A percentile compares a stretch with the other conserved stretches of the same genome.
Evolutionary conservation across 2,888 invertebrate species (phyloP).

Genomic region (Uloborus plumipes): DNA sequence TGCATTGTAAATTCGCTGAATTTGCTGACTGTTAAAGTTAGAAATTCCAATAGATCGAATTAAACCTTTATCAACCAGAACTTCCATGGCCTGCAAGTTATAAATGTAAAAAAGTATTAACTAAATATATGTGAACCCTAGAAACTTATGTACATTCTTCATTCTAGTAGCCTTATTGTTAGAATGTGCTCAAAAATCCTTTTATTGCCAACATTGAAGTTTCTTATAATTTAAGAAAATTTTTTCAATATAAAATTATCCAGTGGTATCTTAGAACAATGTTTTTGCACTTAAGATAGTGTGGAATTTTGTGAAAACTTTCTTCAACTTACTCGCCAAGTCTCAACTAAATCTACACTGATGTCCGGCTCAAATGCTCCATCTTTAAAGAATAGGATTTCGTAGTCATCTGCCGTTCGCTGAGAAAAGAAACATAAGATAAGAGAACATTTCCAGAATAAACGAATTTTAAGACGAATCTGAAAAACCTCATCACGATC

Average conservation of each 20-base stretch:
- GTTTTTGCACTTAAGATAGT: too few relatives aligned
- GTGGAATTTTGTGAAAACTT: too few relatives aligned
- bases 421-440: conserved; percentile 17
- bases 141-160: too few relatives aligned
- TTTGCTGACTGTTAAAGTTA: conserved; percentile 69
- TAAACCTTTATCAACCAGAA: conserved; percentile 36
- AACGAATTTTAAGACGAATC: too few relatives aligned
- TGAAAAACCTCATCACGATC: too few relatives aligned
- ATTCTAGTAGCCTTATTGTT: too few relatives aligned
- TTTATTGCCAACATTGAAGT: too few relatives aligned
- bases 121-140: neutral
- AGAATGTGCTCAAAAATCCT: too few relatives aligned
- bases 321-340: conserved; percentile 35
- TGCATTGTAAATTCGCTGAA: conserved; percentile 70
- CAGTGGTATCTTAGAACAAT: too few relatives aligned
- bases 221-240: too few relatives aligned
- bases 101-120: neutral
- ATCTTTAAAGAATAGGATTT: conserved; percentile 78
- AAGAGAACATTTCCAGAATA: too few relatives aligned
- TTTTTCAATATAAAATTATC: too few relatives aligned
- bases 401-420: conserved; percentile 76
- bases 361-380: conserved; percentile 67
- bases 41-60: conserved; percentile 53
- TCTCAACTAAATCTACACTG: conserved; percentile 27
- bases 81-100: conserved; percentile 35